A percentile compares a stretch with the other conserved stretches of the same genome.
These are phyloP conservation scores for Scolanthus callimorphus DNA, from an alignment of 92 coral and sea anemone species.

Conservation along the genomic window DNA sequence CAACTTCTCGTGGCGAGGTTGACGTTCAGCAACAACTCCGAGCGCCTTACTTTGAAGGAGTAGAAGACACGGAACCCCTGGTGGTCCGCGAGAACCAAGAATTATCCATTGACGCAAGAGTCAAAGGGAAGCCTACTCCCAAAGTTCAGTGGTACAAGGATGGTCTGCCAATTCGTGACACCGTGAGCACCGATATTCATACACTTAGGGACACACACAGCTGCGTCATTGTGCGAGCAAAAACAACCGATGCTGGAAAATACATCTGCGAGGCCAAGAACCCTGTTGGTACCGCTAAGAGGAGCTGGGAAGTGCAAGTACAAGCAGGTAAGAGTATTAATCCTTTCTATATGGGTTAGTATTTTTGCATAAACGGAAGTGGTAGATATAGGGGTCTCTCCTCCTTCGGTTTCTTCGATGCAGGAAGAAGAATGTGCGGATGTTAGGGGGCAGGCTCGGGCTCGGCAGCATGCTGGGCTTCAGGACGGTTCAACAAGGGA, in stretches of 20 bases:
- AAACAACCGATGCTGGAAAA: conserved; percentile 77
- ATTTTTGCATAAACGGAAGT: too few species aligned
- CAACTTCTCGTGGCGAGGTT: conserved; percentile 31
- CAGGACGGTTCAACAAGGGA: too few species aligned
- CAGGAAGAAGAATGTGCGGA: too few species aligned
- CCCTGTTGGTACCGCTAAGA: conserved; percentile 79
- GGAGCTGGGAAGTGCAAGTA: conserved; percentile 79
- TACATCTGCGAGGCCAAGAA: conserved; percentile 91
- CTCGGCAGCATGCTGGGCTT: too few species aligned
- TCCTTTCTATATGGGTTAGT: too few species aligned
- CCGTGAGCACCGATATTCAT: conserved; percentile 53
- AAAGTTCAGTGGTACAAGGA: conserved; percentile 81
- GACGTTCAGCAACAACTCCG: conserved; percentile 38
- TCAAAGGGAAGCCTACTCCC: conserved; percentile 80
- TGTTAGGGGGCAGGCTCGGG: too few species aligned
- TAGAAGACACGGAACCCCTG: conserved; percentile 34
- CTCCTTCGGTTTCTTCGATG: too few species aligned
- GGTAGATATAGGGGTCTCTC: too few species aligned
- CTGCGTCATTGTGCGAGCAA: conserved; percentile 61
- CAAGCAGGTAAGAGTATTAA: conserved; percentile 29
- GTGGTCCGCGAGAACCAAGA: conserved; percentile 66
- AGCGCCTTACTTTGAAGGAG: conserved; percentile 56
- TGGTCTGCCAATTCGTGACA: conserved; percentile 52
- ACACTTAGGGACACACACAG: conserved; percentile 66
- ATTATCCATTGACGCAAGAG: conserved; percentile 32